These are phyloP conservation scores for Chironomus tepperi DNA, from an alignment of 1,140 invertebrate genomes.

Conservation along the genomic window DNA sequence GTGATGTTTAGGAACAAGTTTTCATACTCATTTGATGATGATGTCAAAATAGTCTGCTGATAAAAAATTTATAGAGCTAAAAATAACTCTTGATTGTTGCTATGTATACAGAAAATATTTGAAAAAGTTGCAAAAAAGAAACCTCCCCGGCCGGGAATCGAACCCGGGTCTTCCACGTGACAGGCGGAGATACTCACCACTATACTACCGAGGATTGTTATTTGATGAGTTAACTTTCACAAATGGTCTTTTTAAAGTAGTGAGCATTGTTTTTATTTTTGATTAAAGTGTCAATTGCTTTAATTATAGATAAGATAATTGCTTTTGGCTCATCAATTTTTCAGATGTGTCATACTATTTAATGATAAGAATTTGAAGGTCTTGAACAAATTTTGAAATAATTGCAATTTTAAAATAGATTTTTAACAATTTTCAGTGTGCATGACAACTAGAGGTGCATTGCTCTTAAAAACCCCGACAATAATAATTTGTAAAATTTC, in stretches of 20 bases:
- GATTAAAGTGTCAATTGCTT: no score
- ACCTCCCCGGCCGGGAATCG: conserved; percentile 45
- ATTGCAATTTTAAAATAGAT: no score
- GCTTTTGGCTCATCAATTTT: no score
- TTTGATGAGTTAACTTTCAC: neutral
- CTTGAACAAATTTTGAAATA: no score
- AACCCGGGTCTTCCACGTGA: conserved; percentile 47
- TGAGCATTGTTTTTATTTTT: neutral
- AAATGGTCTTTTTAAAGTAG: neutral
- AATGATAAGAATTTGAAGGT: no score
- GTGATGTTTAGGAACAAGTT: neutral
- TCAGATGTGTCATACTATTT: no score
- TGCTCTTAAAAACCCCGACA: no score
- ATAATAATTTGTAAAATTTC: no score
- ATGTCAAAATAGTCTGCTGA: neutral
- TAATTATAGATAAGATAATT: no score
- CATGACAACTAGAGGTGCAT: no score
- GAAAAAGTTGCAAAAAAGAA: neutral
- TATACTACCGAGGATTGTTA: conserved; percentile 43
- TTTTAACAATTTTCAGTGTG: no score
- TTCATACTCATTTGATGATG: neutral
- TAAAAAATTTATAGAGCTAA: neutral
- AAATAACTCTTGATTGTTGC: neutral
- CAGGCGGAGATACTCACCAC: conserved; percentile 45
- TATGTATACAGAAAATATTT: neutral